Evolutionary conservation across 92 coral and sea anemone species (phyloP).

Genomic region (Umimayanthus kanabou): DNA sequence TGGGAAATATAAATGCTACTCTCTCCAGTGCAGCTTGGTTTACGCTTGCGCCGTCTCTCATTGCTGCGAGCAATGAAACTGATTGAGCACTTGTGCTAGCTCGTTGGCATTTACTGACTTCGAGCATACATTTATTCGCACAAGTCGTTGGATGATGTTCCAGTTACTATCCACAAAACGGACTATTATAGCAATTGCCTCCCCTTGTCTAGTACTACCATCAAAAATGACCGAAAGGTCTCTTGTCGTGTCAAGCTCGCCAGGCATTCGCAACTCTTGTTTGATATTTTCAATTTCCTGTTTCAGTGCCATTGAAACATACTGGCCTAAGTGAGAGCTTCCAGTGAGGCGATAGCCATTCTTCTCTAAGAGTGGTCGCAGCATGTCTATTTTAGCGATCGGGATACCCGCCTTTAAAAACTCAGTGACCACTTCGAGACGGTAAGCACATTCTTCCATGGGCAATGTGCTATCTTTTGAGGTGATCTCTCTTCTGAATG

Average conservation of each 20-base stretch:
- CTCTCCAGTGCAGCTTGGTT: no score
- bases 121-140: slow-evolving; percentile 49
- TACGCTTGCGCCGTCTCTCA: no score
- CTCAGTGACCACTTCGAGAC: slow-evolving; percentile 32
- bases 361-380: slow-evolving; percentile 47
- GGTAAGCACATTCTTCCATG: slow-evolving; percentile 50
- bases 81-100: slow-evolving; percentile 49
- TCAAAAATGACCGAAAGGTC: slow-evolving; percentile 30
- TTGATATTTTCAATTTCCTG: slow-evolving; percentile 54
- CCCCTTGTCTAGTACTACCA: slow-evolving; percentile 37
- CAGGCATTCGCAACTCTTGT: slow-evolving; percentile 29
- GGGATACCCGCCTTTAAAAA: slow-evolving; percentile 47
- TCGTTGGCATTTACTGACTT: slow-evolving; percentile 55
- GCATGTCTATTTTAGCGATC: slow-evolving; percentile 50
- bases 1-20: no score
- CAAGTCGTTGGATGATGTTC: slow-evolving; percentile 45
- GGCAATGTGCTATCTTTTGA: slow-evolving; percentile 40
- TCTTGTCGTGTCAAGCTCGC: slow-evolving; percentile 12
- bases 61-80: slow-evolving; percentile 34
- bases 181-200: slow-evolving; percentile 36
- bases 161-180: slow-evolving; percentile 31
- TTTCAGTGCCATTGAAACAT: slow-evolving; percentile 50
- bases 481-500: slow-evolving; percentile 29
- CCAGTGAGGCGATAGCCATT: slow-evolving; percentile 52
- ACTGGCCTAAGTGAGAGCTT: slow-evolving; percentile 49